Evolutionary conservation across 2,113 vertebrate genomes (phyloP).

Genomic region (Hyla sarda): DNA sequence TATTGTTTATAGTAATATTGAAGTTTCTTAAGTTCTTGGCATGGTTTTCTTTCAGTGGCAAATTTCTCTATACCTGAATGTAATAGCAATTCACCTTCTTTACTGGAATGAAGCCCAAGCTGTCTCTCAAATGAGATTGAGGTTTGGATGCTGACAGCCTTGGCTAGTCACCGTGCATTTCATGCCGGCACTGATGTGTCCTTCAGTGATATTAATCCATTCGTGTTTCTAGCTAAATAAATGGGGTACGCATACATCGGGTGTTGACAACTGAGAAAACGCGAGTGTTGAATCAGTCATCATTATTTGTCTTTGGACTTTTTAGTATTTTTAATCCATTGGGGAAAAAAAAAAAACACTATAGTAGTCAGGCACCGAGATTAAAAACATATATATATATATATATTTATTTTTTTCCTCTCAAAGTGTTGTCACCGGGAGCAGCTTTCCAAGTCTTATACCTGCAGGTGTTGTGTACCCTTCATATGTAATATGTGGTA

Average conservation of each 20-base stretch:
- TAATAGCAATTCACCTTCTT: background rate
- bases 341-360: background rate
- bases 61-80: conserved; percentile 3
- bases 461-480: background rate
- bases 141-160: background rate
- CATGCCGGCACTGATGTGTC: background rate
- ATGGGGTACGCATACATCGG: background rate
- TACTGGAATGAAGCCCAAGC: background rate
- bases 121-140: background rate
- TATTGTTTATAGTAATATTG: background rate
- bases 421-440: background rate
- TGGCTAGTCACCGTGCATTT: background rate
- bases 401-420: too few species aligned
- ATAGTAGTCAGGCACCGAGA: background rate
- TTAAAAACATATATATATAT: background rate
- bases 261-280: background rate
- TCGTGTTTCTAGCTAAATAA: background rate
- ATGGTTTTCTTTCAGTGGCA: background rate
- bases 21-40: background rate
- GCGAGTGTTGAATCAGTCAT: background rate
- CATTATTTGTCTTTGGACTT: background rate
- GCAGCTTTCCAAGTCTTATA: background rate
- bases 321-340: too few species aligned
- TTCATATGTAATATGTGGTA: background rate
- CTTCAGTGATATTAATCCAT: background rate